These are phyloP conservation scores for Peucedramus taeniatus DNA, from an alignment of 2,113 vertebrate genomes.

Conservation along the genomic window DNA sequence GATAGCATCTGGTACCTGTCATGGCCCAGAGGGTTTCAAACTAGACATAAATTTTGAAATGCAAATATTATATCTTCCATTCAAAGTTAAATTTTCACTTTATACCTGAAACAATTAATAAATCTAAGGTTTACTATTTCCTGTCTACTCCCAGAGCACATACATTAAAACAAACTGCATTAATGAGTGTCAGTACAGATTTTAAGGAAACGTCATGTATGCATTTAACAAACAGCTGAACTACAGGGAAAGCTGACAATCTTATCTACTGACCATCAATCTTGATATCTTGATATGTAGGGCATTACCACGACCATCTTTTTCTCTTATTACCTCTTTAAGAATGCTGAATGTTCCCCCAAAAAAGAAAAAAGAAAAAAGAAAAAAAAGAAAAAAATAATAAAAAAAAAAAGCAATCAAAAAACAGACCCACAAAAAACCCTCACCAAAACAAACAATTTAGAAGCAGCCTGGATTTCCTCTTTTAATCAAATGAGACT, in stretches of 20 bases:
- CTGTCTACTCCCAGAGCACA: not conserved
- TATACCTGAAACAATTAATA: slow-evolving; percentile 23
- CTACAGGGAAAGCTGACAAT: not conserved
- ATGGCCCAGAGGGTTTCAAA: slow-evolving; percentile 19
- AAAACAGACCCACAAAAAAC: not conserved
- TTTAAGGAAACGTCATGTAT: not conserved
- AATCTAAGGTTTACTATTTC: not conserved
- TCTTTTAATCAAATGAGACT: not conserved
- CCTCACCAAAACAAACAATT: not conserved
- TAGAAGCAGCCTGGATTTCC: not conserved
- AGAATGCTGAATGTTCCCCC: not conserved
- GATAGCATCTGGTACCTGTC: slow-evolving; percentile 59
- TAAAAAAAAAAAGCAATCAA: not conserved
- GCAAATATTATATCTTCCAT: slow-evolving; percentile 23
- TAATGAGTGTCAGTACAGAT: not conserved
- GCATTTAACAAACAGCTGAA: not conserved
- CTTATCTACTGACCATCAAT: not conserved
- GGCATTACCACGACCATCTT: not conserved
- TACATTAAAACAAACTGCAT: not conserved
- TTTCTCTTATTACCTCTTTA: not conserved
- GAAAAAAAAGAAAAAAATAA: no score
- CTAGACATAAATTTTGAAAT: slow-evolving; percentile 51
- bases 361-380: not conserved
- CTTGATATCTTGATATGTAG: not conserved
- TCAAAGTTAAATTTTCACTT: slow-evolving; percentile 43